These are phyloP conservation scores for Pardosa pseudoannulata DNA, from an alignment of 2,888 invertebrate species.

Conservation along the genomic window DNA sequence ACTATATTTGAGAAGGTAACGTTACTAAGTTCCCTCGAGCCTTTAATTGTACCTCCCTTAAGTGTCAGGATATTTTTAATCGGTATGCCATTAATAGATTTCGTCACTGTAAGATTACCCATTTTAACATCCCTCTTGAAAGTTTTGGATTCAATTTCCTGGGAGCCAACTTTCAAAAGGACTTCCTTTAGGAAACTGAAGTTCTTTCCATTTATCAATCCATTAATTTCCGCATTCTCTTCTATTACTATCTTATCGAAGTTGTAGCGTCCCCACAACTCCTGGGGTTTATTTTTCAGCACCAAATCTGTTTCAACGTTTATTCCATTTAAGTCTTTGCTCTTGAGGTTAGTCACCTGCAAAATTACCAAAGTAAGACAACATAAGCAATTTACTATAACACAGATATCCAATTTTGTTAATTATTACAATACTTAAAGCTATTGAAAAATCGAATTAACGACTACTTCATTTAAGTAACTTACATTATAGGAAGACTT, in stretches of 20 bases:
- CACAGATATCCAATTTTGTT: too few relatives aligned
- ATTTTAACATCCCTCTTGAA: slow-evolving; percentile 52
- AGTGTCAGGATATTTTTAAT: slow-evolving; percentile 59
- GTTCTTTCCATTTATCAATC: slow-evolving; percentile 51
- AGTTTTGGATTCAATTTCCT: slow-evolving; percentile 41
- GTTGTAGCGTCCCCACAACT: slow-evolving; percentile 42
- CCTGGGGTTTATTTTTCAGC: slow-evolving; percentile 30
- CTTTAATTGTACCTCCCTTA: slow-evolving; percentile 23
- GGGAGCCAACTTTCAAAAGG: slow-evolving; percentile 50
- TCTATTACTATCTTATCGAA: slow-evolving; percentile 47
- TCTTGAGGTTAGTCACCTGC: slow-evolving; percentile 48
- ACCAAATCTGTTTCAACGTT: slow-evolving; percentile 58
- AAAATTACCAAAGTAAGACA: too few relatives aligned
- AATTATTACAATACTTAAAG: too few relatives aligned
- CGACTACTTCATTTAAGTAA: too few relatives aligned
- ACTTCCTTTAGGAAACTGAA: slow-evolving; percentile 53
- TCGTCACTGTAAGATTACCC: slow-evolving; percentile 36
- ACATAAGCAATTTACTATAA: too few relatives aligned
- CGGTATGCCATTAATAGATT: slow-evolving; percentile 56
- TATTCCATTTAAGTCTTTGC: slow-evolving; percentile 40
- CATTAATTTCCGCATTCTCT: slow-evolving; percentile 35
- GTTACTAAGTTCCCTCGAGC: slow-evolving; percentile 27
- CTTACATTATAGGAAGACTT: too few relatives aligned
- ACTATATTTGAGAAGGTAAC: slow-evolving; percentile 42
- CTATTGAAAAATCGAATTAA: too few relatives aligned